phyloP scores from a whole-genome alignment of 2,113 vertebrate genomes.

The Piaya cayana region DNA sequence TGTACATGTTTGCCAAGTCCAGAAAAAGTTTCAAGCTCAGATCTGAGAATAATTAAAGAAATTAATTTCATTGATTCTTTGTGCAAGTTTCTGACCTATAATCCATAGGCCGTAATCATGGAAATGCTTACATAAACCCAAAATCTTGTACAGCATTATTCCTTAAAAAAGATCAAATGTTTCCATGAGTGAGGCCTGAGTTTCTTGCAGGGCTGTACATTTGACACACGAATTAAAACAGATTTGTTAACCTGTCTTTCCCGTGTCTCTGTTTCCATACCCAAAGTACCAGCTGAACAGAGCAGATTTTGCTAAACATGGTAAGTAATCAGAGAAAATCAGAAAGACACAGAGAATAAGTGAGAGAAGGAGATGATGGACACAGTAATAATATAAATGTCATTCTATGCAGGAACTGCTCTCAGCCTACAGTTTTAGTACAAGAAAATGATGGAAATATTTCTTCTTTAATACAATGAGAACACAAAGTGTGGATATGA shows the following conservation, averaged over 20 bases:
- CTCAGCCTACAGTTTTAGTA: background rate
- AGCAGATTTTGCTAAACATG: background rate
- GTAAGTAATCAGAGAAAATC: background rate
- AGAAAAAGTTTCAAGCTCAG: background rate
- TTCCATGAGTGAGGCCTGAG: background rate
- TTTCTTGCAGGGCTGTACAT: background rate
- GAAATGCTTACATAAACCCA: background rate
- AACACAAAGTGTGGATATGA: background rate
- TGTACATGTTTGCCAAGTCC: background rate
- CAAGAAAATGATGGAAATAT: background rate
- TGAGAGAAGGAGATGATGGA: background rate
- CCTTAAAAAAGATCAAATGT: background rate
- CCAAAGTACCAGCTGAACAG: background rate
- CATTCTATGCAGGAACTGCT: background rate
- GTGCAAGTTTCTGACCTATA: background rate
- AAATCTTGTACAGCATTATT: background rate
- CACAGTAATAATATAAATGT: background rate
- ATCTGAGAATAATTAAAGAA: background rate
- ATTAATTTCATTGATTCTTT: background rate
- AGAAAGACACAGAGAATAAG: background rate
- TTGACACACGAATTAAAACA: background rate
- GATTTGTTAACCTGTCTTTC: background rate
- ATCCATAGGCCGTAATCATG: background rate
- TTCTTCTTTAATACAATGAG: background rate
- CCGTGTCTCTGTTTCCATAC: background rate